phyloP scores from a whole-genome alignment of 2,888 invertebrate species.

The Pachymerium ferrugineum region DNA sequence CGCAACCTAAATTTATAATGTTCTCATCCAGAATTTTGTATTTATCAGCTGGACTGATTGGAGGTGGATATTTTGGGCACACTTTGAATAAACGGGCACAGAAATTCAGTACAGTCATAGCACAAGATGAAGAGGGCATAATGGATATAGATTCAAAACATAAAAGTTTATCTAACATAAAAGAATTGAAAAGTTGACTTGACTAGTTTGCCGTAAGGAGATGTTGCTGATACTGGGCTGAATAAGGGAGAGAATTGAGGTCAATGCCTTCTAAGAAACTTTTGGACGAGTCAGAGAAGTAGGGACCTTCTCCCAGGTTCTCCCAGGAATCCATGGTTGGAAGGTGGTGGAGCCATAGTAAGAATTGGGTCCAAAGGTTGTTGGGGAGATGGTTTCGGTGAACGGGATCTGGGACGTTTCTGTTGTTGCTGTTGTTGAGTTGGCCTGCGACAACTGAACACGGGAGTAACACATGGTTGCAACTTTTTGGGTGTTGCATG shows the following conservation, averaged over 20 bases:
- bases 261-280: conserved; percentile 59
- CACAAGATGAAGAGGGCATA: too few relatives aligned
- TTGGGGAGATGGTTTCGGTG: conserved; percentile 42
- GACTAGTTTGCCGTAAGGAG: conserved; percentile 84
- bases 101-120: too few relatives aligned
- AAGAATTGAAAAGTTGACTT: too few relatives aligned
- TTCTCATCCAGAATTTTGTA: too few relatives aligned
- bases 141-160: too few relatives aligned
- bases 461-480: conserved; percentile 33
- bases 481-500: conserved; percentile 15
- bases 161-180: too few relatives aligned
- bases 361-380: conserved; percentile 35
- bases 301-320: conserved; percentile 23
- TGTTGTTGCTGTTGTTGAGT: conserved; percentile 30
- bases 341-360: conserved; percentile 41
- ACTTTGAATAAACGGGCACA: too few relatives aligned
- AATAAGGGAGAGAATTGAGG: conserved; percentile 56
- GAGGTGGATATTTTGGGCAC: too few relatives aligned
- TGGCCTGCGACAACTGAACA: conserved; percentile 34
- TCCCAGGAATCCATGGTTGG: conserved; percentile 37
- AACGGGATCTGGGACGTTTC: conserved; percentile 38
- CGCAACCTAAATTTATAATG: too few relatives aligned
- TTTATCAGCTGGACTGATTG: too few relatives aligned
- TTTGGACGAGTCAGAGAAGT: conserved; percentile 37
- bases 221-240: conserved; percentile 75